Percentiles rank a stretch among this genome's conserved stretches.
Evolutionary conservation across 2,113 vertebrate species (phyloP).

Genomic region (Brienomyrus brachyistius): DNA sequence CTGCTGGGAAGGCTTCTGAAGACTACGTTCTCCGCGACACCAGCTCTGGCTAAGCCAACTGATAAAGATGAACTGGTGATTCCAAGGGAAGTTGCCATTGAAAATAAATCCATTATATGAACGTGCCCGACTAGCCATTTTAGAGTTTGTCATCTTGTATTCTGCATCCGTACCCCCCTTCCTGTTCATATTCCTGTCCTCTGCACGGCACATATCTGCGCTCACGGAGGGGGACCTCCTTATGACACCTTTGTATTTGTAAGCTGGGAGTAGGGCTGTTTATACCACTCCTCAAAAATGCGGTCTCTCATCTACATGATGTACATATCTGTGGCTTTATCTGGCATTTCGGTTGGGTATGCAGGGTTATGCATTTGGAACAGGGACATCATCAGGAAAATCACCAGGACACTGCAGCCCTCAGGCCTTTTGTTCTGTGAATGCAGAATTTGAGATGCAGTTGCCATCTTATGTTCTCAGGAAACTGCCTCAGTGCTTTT

Average conservation of each 20-base stretch:
- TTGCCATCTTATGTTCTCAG: not conserved
- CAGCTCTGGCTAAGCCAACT: not conserved
- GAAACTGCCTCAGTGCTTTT: not conserved
- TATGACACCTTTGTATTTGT: not conserved
- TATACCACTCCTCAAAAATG: not conserved
- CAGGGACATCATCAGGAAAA: not conserved
- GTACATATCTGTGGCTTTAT: not conserved
- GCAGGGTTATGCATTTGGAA: not conserved
- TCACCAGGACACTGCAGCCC: not conserved
- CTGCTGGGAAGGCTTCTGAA: not conserved
- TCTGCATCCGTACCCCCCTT: not conserved
- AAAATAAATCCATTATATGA: not conserved
- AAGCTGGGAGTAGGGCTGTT: not conserved
- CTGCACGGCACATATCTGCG: not conserved
- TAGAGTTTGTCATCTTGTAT: not conserved
- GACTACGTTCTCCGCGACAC: not conserved
- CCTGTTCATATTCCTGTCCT: not conserved
- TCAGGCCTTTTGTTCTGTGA: not conserved
- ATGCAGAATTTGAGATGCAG: not conserved
- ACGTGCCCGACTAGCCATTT: not conserved
- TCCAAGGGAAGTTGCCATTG: no score
- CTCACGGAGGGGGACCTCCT: not conserved
- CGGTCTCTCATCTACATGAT: not conserved
- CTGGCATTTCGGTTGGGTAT: not conserved
- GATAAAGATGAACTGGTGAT: not conserved